Evolutionary conservation across 1,140 invertebrate genomes (phyloP).

Genomic region (Heliconius congener): DNA sequence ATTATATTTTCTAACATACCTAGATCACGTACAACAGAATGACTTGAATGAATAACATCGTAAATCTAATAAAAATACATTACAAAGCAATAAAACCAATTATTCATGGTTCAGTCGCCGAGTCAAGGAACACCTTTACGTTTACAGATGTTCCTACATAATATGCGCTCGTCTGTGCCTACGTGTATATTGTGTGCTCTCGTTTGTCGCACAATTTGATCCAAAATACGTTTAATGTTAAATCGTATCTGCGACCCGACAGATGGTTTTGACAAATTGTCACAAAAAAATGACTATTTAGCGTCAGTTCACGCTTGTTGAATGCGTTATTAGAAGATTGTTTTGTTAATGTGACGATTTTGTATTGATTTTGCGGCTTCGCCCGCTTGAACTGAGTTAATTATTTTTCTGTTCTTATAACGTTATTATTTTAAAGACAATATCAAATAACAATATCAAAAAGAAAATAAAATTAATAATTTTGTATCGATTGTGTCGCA

Average conservation of each 20-base stretch:
- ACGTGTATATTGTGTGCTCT: background rate
- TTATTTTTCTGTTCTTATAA: too few species aligned
- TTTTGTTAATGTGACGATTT: conserved; percentile 30
- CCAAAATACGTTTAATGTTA: conserved; percentile 8
- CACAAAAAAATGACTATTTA: conserved; percentile 22
- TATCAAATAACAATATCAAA: too few species aligned
- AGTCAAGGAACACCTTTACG: conserved; percentile 27
- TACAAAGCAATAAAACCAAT: conserved; percentile 21
- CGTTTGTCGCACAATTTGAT: conserved; percentile 32
- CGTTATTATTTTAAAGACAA: too few species aligned
- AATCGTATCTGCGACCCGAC: conserved; percentile 32
- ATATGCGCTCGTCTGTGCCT: background rate
- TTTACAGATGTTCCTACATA: conserved; percentile 27
- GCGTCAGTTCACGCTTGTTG: conserved; percentile 34
- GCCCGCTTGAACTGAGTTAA: too few species aligned
- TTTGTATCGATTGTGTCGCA: too few species aligned
- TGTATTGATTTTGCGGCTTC: background rate
- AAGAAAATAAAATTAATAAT: too few species aligned
- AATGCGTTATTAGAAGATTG: conserved; percentile 29
- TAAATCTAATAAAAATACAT: conserved; percentile 2
- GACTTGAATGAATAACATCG: background rate
- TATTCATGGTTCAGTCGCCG: conserved; percentile 1
- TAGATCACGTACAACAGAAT: background rate
- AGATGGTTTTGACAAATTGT: conserved; percentile 28
- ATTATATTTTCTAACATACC: too few species aligned